phyloP scores from a whole-genome alignment of 1,140 invertebrate genomes.

The Palaemon carinicauda region DNA sequence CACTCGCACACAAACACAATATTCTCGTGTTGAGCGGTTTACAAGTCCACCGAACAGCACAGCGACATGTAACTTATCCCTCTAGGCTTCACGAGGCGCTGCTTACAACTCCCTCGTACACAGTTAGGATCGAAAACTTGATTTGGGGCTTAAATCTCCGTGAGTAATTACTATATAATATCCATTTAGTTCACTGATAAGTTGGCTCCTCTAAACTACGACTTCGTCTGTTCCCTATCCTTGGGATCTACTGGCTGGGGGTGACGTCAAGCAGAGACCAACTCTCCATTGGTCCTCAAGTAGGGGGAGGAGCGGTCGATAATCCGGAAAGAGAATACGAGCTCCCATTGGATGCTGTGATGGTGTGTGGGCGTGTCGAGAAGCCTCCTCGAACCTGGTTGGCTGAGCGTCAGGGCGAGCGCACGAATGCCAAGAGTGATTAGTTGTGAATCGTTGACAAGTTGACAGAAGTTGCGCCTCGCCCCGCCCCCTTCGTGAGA shows the following conservation, averaged over 20 bases:
- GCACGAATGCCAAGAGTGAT: conserved; percentile 59
- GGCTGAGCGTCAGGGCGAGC: conserved; percentile 18
- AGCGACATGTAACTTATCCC: conserved; percentile 43
- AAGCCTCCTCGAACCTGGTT: conserved; percentile 5
- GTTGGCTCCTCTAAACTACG: conserved; percentile 60
- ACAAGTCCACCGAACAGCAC: conserved; percentile 14
- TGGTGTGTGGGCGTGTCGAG: neutral
- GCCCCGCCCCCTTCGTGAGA: conserved; percentile 36
- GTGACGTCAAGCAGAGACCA: conserved; percentile 46
- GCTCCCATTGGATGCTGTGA: conserved; percentile 1
- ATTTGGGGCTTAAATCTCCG: conserved; percentile 60
- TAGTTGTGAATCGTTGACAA: conserved; percentile 59
- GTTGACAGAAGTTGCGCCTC: conserved; percentile 44
- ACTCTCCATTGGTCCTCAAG: conserved; percentile 38
- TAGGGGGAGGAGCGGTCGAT: conserved; percentile 38
- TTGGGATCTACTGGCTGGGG: conserved; percentile 46
- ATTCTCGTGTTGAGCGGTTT: conserved; percentile 24
- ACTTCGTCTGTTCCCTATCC: conserved; percentile 56
- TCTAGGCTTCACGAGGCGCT: conserved; percentile 35
- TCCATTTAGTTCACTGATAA: conserved; percentile 61
- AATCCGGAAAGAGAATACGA: neutral
- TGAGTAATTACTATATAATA: conserved; percentile 61
- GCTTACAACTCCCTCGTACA: conserved; percentile 58
- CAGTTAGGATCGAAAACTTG: conserved; percentile 60
- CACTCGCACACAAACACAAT: conserved; percentile 33